These are phyloP conservation scores for Empidonax alnorum DNA, from an alignment of 2,113 vertebrate genomes.

Conservation along the genomic window DNA sequence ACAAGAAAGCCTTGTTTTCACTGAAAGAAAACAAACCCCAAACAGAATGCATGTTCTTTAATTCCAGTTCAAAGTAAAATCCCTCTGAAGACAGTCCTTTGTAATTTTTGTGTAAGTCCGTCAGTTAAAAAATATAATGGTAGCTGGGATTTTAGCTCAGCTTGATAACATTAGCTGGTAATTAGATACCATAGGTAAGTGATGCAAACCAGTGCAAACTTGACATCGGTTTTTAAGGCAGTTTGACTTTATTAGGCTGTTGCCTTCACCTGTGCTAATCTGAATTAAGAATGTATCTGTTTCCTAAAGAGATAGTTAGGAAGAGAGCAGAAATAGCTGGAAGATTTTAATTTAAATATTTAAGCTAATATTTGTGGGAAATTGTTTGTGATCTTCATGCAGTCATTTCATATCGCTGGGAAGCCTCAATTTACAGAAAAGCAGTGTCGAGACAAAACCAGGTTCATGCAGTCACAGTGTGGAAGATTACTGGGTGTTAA, in stretches of 20 bases:
- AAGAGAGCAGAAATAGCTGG: neutral
- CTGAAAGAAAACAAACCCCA: neutral
- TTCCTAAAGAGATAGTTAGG: neutral
- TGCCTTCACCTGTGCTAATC: neutral
- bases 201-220: neutral
- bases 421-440: neutral
- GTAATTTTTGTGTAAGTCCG: neutral
- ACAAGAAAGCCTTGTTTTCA: neutral
- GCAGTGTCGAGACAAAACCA: neutral
- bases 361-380: neutral
- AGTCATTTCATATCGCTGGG: neutral
- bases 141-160: neutral
- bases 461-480: neutral
- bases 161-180: neutral
- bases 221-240: neutral
- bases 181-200: neutral
- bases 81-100: neutral
- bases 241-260: neutral
- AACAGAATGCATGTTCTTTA: neutral
- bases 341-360: constrained; percentile 14
- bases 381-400: neutral
- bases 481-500: neutral
- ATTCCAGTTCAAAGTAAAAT: constrained; percentile 9
- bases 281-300: neutral
- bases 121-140: neutral